Evolutionary conservation across 2,888 invertebrate genomes (phyloP).

Genomic region (Drosophila infuscata): DNA sequence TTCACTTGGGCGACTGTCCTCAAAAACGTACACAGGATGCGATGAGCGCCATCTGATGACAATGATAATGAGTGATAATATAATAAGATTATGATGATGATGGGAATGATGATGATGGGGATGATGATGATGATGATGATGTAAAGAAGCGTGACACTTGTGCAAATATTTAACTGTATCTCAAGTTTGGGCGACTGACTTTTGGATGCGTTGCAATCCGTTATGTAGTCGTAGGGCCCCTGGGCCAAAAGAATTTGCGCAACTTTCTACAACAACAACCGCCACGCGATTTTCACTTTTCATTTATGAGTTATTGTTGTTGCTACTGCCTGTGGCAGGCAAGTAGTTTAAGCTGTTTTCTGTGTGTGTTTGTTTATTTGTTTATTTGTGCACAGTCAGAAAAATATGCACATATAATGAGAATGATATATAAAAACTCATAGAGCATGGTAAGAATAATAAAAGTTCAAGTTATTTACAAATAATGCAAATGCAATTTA

Average conservation of each 20-base stretch:
- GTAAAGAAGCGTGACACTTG: conserved; percentile 78
- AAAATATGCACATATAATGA: not conserved
- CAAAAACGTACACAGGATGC: conserved; percentile 80
- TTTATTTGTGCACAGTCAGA: conserved; percentile 21
- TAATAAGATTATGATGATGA: conserved; percentile 33
- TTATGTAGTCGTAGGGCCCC: conserved; percentile 47
- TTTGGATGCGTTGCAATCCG: conserved; percentile 53
- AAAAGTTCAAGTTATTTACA: not conserved
- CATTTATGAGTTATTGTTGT: conserved; percentile 77
- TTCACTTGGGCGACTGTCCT: conserved; percentile 70
- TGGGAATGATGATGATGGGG: conserved; percentile 11
- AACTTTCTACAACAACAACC: conserved; percentile 70
- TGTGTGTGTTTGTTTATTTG: conserved; percentile 14
- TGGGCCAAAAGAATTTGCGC: conserved; percentile 78
- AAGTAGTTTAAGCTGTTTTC: conserved; percentile 10
- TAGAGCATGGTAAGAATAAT: not conserved
- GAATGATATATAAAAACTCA: not conserved
- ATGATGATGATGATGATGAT: conserved; percentile 55
- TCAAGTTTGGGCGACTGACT: conserved; percentile 38
- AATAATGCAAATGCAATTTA: not conserved
- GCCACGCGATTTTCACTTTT: conserved; percentile 75
- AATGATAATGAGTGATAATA: conserved; percentile 56
- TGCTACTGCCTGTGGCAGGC: conserved; percentile 15
- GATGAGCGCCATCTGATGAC: conserved; percentile 32
- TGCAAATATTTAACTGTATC: conserved; percentile 73